These are phyloP conservation scores for Capreolus pygargus DNA, from an alignment of 2,113 vertebrate genomes.

Conservation along the genomic window DNA sequence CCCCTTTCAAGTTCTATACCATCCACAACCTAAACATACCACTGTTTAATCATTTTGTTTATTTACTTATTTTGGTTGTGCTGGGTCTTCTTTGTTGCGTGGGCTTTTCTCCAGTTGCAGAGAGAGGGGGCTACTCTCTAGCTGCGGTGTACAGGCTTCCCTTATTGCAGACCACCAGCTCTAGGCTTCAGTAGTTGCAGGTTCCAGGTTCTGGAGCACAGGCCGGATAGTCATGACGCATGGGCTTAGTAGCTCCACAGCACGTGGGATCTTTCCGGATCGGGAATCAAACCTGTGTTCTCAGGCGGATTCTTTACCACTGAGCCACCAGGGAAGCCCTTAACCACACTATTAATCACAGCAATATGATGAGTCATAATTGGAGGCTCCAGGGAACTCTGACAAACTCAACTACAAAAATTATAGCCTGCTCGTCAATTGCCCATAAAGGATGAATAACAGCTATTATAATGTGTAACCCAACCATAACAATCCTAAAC, in stretches of 20 bases:
- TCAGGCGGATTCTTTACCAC: not conserved
- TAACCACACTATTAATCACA: fast-evolving
- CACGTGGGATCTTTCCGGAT: not conserved
- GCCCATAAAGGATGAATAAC: conserved; percentile 55
- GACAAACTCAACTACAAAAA: conserved; percentile 72
- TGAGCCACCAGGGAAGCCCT: not conserved
- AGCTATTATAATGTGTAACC: fast-evolving
- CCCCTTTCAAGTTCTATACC: not conserved
- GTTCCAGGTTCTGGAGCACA: not conserved
- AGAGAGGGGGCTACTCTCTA: not conserved
- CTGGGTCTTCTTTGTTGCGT: not conserved
- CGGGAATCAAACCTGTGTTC: not conserved
- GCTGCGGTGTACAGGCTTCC: fast-evolving
- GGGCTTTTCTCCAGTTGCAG: not conserved
- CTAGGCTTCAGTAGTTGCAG: not conserved
- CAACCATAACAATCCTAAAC: not conserved
- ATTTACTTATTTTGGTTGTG: fast-evolving
- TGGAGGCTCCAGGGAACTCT: not conserved
- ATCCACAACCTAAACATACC: fast-evolving
- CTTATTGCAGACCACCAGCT: not conserved
- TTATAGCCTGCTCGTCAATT: conserved; percentile 66
- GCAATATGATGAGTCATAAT: fast-evolving
- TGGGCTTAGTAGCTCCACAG: not conserved
- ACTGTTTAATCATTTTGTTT: fast-evolving
- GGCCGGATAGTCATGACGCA: fast-evolving